Base-by-base conservation (phyloP, 2,888 invertebrate genomes). In the Perithous albicinctus region DNA sequence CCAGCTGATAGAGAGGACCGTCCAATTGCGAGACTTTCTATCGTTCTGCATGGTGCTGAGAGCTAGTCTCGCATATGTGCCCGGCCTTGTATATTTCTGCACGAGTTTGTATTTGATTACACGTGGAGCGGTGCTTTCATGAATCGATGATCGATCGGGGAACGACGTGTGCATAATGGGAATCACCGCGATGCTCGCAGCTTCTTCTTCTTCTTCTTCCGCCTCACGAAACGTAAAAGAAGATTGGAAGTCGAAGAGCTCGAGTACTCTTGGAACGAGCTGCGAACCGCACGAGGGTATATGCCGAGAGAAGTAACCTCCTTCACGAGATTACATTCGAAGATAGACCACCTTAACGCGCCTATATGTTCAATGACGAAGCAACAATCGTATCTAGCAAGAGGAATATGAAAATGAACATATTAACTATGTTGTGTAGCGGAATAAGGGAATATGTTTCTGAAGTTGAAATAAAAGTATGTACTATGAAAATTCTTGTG, bases 91-190 rank as follows among this genome's bases (percentile, higher is more conserved):
- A 48, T 64, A 48, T 64, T 74, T 51, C 51, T 43, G 43, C 70
- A 54, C 46, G 69, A 66, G 76, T 54, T 70, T 12, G 59, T 76
- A 78, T 80, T 86, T 87, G 85, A 87, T 87, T 86, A 86, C 83
- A 83, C 70, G 82, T 15, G 81, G 83, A 82, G 85, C 84, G 78
- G 79, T 84, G 84, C 84, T 87, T 88, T 88, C 74, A 56, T 85
- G 83, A 88, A 87, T 85, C 84, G 84, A 87, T 88, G 88, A 88
- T 88, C 87, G 88, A 88, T 88, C 84, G 85, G 75, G 63, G 75
- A 86, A 85, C 84, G 86, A 85, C 80, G 80, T 83, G 82, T 84
- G 81, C 84, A 88, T 87, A 86, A 87, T 87, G 85, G 84, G 82
- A 86, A 84, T 86, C 78, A 41, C 82, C 69, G 43, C 51, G 64